phyloP scores from a whole-genome alignment of 2,888 invertebrate genomes.

The Hydraecia micacea region DNA sequence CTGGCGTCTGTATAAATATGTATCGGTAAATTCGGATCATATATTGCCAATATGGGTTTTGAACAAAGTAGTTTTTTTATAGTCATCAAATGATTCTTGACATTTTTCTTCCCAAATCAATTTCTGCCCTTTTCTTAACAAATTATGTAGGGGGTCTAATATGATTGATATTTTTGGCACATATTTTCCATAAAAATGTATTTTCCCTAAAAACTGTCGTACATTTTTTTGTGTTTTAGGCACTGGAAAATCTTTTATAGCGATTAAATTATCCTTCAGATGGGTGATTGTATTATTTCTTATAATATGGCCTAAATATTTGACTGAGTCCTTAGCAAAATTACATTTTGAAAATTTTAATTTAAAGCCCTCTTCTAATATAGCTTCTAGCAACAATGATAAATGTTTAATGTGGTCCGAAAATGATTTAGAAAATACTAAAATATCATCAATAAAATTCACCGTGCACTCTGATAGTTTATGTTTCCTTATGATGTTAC shows the following conservation, averaged over 20 bases:
- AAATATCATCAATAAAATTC: slow-evolving; percentile 6
- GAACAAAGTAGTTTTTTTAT: slow-evolving; percentile 2
- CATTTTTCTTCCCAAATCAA: background rate
- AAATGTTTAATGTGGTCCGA: background rate
- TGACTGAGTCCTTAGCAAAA: slow-evolving; percentile 9
- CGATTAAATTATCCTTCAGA: slow-evolving; percentile 10
- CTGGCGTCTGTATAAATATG: slow-evolving; percentile 1
- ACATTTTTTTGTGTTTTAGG: slow-evolving; percentile 14
- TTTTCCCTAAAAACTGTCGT: background rate
- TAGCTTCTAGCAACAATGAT: background rate
- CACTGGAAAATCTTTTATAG: background rate
- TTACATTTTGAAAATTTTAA: background rate
- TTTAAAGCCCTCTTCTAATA: slow-evolving; percentile 11
- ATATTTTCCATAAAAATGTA: slow-evolving; percentile 9
- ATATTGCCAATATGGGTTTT: background rate
- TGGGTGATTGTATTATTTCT: slow-evolving; percentile 5
- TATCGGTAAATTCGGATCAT: background rate
- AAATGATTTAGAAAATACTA: background rate
- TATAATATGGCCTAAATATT: slow-evolving; percentile 11
- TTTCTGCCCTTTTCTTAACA: background rate
- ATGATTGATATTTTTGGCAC: slow-evolving; percentile 1
- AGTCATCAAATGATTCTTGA: slow-evolving; percentile 5
- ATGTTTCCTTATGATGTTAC: slow-evolving; percentile 6
- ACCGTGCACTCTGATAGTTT: background rate
- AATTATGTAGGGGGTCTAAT: slow-evolving; percentile 10